These are phyloP conservation scores for Dasyprocta punctata DNA, from an alignment of 2,113 vertebrate species.

Conservation along the genomic window DNA sequence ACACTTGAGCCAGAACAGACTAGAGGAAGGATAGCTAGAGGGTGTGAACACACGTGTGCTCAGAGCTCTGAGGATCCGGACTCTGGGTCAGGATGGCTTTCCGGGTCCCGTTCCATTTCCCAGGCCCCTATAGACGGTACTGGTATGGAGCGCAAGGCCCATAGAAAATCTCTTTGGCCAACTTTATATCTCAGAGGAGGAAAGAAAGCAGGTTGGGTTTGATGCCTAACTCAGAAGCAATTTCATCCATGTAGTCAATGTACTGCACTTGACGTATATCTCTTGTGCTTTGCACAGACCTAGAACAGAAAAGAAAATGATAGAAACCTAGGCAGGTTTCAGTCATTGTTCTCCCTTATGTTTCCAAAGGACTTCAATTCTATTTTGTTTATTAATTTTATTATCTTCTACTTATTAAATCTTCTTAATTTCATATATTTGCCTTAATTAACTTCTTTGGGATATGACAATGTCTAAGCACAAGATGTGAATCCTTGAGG, in stretches of 20 bases:
- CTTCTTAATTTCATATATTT: neutral
- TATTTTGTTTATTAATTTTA: neutral
- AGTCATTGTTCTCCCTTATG: neutral
- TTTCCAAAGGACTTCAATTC: neutral
- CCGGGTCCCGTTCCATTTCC: slow-evolving; percentile 87
- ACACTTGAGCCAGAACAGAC: neutral
- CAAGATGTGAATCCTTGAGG: neutral
- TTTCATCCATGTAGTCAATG: slow-evolving; percentile 91
- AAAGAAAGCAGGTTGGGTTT: slow-evolving; percentile 84
- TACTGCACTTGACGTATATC: slow-evolving; percentile 91
- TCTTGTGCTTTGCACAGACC: slow-evolving; percentile 77
- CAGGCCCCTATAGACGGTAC: slow-evolving; percentile 89
- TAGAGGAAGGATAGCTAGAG: neutral
- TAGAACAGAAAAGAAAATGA: neutral
- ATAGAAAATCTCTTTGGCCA: slow-evolving; percentile 84
- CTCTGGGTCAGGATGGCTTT: slow-evolving; percentile 88
- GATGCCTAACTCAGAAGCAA: slow-evolving; percentile 88
- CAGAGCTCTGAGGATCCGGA: slow-evolving; percentile 86
- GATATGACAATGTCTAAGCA: neutral
- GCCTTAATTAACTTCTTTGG: neutral
- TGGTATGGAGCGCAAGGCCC: slow-evolving; percentile 91
- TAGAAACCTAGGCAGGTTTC: neutral
- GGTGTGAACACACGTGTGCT: slow-evolving; percentile 75
- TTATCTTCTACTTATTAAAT: neutral
- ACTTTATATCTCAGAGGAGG: slow-evolving; percentile 87